Percentiles rank a stretch among this genome's conserved stretches.
These are phyloP conservation scores for Chrysolina americana DNA, from an alignment of 2,888 invertebrate genomes.

Conservation along the genomic window DNA sequence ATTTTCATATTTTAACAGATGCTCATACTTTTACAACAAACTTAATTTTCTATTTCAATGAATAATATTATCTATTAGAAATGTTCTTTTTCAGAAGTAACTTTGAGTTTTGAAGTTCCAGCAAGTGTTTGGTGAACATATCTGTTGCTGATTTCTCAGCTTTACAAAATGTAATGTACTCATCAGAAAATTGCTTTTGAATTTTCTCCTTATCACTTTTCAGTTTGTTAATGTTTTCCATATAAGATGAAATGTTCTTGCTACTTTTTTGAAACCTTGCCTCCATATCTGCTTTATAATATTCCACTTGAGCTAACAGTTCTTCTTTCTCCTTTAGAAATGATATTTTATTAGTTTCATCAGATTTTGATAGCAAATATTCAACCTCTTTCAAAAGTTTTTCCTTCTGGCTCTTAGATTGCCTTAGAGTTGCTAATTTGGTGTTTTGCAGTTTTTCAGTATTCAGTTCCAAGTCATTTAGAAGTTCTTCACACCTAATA, in stretches of 20 bases:
- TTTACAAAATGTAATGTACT: constrained; percentile 18
- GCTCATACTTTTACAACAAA: no score
- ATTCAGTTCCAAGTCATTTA: constrained; percentile 16
- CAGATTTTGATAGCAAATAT: neutral
- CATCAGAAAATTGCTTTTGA: constrained; percentile 9
- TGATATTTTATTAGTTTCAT: neutral
- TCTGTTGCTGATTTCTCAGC: constrained; percentile 5
- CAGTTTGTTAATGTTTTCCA: neutral
- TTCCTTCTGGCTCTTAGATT: neutral
- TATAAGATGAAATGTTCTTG: constrained; percentile 8
- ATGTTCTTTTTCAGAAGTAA: no score
- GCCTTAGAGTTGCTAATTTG: neutral
- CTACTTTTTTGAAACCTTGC: neutral
- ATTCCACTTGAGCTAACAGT: neutral
- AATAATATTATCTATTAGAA: no score
- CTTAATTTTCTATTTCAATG: no score
- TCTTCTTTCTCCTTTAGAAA: neutral
- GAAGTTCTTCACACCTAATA: neutral
- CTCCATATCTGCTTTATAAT: neutral
- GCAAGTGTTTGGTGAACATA: neutral
- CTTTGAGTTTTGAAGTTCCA: neutral
- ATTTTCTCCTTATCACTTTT: neutral
- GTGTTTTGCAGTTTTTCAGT: constrained; percentile 15
- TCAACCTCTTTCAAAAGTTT: constrained; percentile 13
- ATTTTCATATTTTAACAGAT: no score